Evolutionary conservation across 2,888 invertebrate genomes (phyloP).

Genomic region (Zelleria hepariella): DNA sequence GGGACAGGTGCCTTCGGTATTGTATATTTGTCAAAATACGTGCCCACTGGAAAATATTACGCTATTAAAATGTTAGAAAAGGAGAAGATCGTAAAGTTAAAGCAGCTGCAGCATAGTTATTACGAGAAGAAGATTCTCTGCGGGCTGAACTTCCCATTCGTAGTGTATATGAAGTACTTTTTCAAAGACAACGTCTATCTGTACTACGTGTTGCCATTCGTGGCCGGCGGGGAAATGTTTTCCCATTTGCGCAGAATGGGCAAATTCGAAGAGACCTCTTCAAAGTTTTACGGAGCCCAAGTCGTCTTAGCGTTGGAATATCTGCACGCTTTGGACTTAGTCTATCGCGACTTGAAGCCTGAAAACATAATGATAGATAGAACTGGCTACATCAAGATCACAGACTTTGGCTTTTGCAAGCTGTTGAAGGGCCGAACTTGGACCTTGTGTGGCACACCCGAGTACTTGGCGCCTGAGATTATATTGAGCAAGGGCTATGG

Average conservation of each 20-base stretch:
- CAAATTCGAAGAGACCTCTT: slow-evolving; percentile 80
- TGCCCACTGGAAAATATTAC: slow-evolving; percentile 72
- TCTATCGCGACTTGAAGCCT: slow-evolving; percentile 93
- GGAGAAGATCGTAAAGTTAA: slow-evolving; percentile 85
- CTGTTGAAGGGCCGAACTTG: slow-evolving; percentile 82
- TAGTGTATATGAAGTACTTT: slow-evolving; percentile 86
- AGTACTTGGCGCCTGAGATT: slow-evolving; percentile 95
- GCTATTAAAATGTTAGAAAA: slow-evolving; percentile 95
- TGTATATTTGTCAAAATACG: slow-evolving; percentile 80
- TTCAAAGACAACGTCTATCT: slow-evolving; percentile 90
- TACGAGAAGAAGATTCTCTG: slow-evolving; percentile 92
- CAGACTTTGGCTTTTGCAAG: slow-evolving; percentile 97
- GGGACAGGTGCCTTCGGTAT: slow-evolving; percentile 94
- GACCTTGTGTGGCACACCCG: slow-evolving; percentile 96
- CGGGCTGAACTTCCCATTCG: slow-evolving; percentile 88
- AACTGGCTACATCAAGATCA: slow-evolving; percentile 85
- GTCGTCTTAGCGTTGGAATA: slow-evolving; percentile 92
- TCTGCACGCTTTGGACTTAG: slow-evolving; percentile 86
- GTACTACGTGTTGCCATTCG: slow-evolving; percentile 85
- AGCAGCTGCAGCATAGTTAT: slow-evolving; percentile 89
- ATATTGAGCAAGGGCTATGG: slow-evolving; percentile 94
- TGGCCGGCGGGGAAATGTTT: slow-evolving; percentile 91
- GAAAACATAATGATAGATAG: slow-evolving; percentile 90
- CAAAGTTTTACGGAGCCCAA: slow-evolving; percentile 93
- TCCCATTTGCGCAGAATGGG: slow-evolving; percentile 76